These are phyloP conservation scores for Tetrapedia diversipes DNA, from an alignment of 2,888 invertebrate species.

Conservation along the genomic window DNA sequence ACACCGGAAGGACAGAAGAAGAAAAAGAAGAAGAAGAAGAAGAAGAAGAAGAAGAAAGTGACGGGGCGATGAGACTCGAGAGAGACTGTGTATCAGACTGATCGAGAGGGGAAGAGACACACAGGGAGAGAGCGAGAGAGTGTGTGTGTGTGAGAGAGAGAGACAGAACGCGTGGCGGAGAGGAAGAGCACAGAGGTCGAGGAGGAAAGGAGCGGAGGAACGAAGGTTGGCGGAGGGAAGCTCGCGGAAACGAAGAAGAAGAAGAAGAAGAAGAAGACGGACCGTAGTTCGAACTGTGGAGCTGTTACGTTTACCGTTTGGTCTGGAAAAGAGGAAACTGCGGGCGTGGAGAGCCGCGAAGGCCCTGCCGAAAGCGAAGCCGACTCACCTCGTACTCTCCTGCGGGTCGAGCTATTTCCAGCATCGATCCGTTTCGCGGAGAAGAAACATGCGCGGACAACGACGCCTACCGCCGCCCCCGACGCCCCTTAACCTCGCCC, in stretches of 20 bases:
- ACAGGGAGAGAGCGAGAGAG: background rate
- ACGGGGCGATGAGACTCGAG: conserved; percentile 1
- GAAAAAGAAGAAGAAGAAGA: conserved; percentile 10
- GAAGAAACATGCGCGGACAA: conserved; percentile 69
- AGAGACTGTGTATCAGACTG: background rate
- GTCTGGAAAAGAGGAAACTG: conserved; percentile 24
- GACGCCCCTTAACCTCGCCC: conserved; percentile 22
- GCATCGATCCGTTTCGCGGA: conserved; percentile 79
- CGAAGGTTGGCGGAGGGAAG: conserved; percentile 14
- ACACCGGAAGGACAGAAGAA: conserved; percentile 25
- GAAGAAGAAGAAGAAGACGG: conserved; percentile 11
- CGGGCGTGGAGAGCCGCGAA: conserved; percentile 65
- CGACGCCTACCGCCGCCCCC: conserved; percentile 45
- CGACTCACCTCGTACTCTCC: conserved; percentile 80
- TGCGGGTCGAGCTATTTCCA: conserved; percentile 80
- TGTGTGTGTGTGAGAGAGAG: background rate
- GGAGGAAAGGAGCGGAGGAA: conserved; percentile 3
- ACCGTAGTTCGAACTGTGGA: conserved; percentile 3
- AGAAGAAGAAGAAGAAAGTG: conserved; percentile 2
- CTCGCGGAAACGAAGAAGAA: conserved; percentile 23
- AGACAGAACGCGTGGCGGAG: background rate
- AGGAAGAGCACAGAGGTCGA: conserved; percentile 28
- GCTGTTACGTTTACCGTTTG: conserved; percentile 6
- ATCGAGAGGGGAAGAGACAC: background rate
- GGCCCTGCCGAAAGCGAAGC: conserved; percentile 78